Percentiles rank a stretch among this genome's conserved stretches.
These are phyloP conservation scores for Picathartes gymnocephalus DNA, from an alignment of 2,113 vertebrate genomes.

Conservation along the genomic window DNA sequence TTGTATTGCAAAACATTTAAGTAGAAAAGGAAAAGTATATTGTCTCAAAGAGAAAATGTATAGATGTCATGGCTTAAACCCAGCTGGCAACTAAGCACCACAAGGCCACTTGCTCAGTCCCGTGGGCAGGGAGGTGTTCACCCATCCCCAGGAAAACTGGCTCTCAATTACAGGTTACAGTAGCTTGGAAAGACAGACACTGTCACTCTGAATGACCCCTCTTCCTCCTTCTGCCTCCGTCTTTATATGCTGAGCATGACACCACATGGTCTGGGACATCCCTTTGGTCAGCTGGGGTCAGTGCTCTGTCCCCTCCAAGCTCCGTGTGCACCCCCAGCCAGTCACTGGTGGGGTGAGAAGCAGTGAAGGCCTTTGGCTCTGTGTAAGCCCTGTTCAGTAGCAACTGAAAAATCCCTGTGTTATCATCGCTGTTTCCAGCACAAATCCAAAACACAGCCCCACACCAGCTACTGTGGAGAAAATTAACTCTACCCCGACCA, in stretches of 20 bases:
- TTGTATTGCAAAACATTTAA: background rate
- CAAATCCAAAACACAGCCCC: background rate
- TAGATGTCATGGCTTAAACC: background rate
- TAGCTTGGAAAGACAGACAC: background rate
- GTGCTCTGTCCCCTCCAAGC: background rate
- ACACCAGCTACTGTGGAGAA: background rate
- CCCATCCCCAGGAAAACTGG: background rate
- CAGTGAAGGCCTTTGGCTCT: background rate
- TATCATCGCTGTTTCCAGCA: background rate
- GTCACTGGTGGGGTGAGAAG: rapidly evolving
- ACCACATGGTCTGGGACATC: background rate
- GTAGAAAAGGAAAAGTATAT: background rate
- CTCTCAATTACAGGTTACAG: background rate
- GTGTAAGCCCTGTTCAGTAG: background rate
- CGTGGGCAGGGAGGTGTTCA: background rate
- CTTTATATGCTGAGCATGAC: background rate
- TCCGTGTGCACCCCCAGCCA: background rate
- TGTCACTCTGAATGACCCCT: background rate
- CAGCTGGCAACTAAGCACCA: background rate
- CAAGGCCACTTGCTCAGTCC: background rate
- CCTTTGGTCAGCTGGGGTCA: background rate
- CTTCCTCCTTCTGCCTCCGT: background rate
- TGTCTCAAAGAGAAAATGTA: background rate
- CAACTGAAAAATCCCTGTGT: background rate
- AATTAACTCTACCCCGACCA: background rate